Evolutionary conservation across 2,797 vertebrate species (phyloP).

Genomic region (Pseudochaenichthys georgianus): DNA sequence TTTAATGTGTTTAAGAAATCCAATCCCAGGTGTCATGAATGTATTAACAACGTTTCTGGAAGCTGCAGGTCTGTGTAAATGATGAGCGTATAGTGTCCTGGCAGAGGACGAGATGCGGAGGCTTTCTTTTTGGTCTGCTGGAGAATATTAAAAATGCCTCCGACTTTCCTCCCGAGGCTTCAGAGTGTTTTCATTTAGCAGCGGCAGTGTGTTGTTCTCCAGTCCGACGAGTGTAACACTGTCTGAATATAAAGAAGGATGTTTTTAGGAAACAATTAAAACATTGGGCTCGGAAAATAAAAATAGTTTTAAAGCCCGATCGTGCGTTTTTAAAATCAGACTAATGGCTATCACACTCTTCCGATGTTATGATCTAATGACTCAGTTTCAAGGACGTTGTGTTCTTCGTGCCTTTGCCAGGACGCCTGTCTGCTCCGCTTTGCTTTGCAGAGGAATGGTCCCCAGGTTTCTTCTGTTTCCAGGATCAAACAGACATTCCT

Average conservation of each 20-base stretch:
- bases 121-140: no score
- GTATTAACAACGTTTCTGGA: no score
- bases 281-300: background rate
- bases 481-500: constrained; percentile 72
- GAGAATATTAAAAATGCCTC: no score
- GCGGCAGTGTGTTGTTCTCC: constrained; percentile 21
- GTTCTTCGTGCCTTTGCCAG: constrained; percentile 65
- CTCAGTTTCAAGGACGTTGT: constrained; percentile 66
- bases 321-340: constrained; percentile 22
- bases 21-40: no score
- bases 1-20: no score
- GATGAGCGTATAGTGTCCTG: no score
- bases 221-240: constrained; percentile 9
- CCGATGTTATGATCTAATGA: constrained; percentile 39
- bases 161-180: no score
- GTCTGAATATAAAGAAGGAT: constrained; percentile 42
- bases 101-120: no score
- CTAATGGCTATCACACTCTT: constrained; percentile 33
- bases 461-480: constrained; percentile 65
- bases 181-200: constrained; percentile 40
- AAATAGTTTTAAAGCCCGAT: constrained; percentile 4
- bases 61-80: no score
- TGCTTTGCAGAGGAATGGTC: constrained; percentile 72
- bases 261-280: background rate
- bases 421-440: constrained; percentile 57